phyloP scores from a whole-genome alignment of 1,140 invertebrate species.

The Drosophila fuyamai region DNA sequence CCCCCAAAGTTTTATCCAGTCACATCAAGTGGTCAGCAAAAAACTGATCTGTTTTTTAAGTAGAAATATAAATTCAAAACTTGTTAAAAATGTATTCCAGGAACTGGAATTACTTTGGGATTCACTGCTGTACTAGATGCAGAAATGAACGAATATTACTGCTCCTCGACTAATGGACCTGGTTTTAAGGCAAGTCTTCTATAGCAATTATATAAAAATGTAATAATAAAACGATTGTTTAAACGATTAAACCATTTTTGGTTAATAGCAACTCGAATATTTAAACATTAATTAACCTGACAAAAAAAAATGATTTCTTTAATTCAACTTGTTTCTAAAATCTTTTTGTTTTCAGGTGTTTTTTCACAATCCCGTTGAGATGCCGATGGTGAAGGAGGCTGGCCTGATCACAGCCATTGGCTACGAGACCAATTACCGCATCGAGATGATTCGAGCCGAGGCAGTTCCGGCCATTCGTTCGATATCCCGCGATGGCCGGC shows the following conservation, averaged over 20 bases:
- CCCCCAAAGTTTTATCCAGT: slow-evolving; percentile 87
- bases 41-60: background rate
- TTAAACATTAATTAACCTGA: too few species aligned
- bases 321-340: too few species aligned
- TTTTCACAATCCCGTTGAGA: slow-evolving; percentile 90
- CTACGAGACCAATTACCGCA: slow-evolving; percentile 88
- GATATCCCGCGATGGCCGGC: slow-evolving; percentile 87
- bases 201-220: too few species aligned
- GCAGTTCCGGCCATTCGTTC: slow-evolving; percentile 86
- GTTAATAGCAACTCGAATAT: too few species aligned
- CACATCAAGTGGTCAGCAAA: slow-evolving; percentile 85
- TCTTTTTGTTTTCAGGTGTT: slow-evolving; percentile 66
- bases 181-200: slow-evolving; percentile 88
- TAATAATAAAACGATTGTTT: too few species aligned
- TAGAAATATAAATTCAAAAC: too few species aligned
- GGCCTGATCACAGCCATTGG: slow-evolving; percentile 89
- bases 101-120: slow-evolving; percentile 89
- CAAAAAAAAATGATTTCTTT: too few species aligned
- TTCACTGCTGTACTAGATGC: slow-evolving; percentile 89
- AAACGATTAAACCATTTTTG: too few species aligned
- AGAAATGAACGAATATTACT: slow-evolving; percentile 90
- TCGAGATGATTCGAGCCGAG: slow-evolving; percentile 88
- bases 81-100: slow-evolving; percentile 54
- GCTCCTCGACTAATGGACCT: slow-evolving; percentile 90
- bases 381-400: slow-evolving; percentile 90